Evolutionary conservation across 2,888 invertebrate species (phyloP).

Genomic region (Phragmatobia fuliginosa): DNA sequence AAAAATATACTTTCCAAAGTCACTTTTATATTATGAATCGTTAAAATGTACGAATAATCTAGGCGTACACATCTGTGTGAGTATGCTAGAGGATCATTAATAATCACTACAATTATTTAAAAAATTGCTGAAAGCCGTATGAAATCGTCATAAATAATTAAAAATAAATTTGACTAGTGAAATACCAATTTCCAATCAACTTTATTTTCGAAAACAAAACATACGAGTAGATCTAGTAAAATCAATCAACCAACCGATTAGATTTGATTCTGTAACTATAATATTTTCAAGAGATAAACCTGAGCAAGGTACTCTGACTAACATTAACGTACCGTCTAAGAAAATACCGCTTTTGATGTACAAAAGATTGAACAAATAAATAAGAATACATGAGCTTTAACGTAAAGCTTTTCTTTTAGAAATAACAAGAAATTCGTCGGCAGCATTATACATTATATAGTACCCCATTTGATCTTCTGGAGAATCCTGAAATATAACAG

Average conservation of each 20-base stretch:
- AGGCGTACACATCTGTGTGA: no score
- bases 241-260: not conserved
- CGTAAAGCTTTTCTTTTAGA: conserved; percentile 14
- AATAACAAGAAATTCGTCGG: not conserved
- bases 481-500: conserved; percentile 2
- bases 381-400: not conserved
- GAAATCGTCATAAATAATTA: no score
- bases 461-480: conserved; percentile 1
- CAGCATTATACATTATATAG: conserved; percentile 5
- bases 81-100: no score
- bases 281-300: not conserved
- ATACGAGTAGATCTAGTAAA: no score
- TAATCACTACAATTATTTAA: no score
- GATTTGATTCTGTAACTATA: not conserved
- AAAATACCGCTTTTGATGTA: not conserved
- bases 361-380: not conserved
- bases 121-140: no score
- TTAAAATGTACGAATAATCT: no score
- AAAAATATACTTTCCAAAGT: no score
- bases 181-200: no score
- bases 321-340: not conserved
- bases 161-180: no score
- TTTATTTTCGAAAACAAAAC: no score
- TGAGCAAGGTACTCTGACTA: not conserved
- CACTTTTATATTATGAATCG: no score